These are phyloP conservation scores for Hirundichthys speculiger DNA, from an alignment of 2,113 vertebrate species.

Conservation along the genomic window DNA sequence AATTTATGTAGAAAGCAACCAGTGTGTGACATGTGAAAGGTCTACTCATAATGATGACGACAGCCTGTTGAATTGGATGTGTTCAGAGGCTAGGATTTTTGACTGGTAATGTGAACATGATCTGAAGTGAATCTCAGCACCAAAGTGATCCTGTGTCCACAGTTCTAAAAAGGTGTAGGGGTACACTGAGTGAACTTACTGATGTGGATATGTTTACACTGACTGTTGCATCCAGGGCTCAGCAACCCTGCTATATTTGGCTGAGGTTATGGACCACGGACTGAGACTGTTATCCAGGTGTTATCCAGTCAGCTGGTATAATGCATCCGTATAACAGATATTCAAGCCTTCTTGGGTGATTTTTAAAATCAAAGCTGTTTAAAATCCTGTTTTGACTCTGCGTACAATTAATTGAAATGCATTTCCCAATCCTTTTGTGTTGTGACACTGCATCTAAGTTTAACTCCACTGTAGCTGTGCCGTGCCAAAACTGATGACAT, in stretches of 20 bases:
- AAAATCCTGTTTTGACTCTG: too few relatives aligned
- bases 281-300: not conserved
- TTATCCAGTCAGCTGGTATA: not conserved
- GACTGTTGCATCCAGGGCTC: not conserved
- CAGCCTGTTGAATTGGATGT: constrained; percentile 7
- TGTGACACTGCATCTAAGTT: too few relatives aligned
- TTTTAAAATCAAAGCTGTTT: too few relatives aligned
- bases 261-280: constrained; percentile 2
- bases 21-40: not conserved
- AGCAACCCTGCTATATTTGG: constrained; percentile 14
- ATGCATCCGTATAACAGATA: not conserved
- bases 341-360: too few relatives aligned
- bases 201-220: constrained; percentile 26
- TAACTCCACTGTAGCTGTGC: not conserved
- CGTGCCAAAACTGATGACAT: not conserved
- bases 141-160: not conserved
- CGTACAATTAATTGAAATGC: too few relatives aligned
- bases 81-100: constrained; percentile 1
- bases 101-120: constrained; percentile 3
- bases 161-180: not conserved
- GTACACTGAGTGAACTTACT: not conserved
- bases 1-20: not conserved
- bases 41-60: not conserved
- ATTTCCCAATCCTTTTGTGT: too few relatives aligned
- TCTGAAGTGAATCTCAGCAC: constrained; percentile 3